A percentile compares a stretch with the other conserved stretches of the same genome.
Conservation (phyloP, 2,797 vertebrate genomes). For the Acridotheres tristis region DNA sequence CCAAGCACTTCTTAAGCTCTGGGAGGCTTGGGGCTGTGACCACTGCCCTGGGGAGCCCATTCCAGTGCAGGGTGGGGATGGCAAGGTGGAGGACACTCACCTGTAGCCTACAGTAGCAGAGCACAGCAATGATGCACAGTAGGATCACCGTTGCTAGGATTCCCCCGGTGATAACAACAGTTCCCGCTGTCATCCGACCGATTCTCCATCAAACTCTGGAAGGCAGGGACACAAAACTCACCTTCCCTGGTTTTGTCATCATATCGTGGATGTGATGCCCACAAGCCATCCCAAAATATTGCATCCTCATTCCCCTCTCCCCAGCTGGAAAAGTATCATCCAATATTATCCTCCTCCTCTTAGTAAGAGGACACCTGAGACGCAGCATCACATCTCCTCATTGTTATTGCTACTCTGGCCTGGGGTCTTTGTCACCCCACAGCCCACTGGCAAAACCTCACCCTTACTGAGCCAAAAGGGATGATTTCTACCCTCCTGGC, state of each 20-base stretch:
- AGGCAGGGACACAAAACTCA: neutral
- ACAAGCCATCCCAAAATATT: neutral
- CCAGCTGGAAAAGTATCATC: neutral
- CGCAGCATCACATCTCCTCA: neutral
- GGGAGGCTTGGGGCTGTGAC: neutral
- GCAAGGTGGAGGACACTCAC: conserved; percentile 62
- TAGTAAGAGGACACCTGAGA: neutral
- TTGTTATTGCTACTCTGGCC: neutral
- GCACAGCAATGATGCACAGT: conserved; percentile 95
- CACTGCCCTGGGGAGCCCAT: neutral
- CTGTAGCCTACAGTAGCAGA: conserved; percentile 99
- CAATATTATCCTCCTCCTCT: neutral
- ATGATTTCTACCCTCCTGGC: neutral
- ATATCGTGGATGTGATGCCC: accelerated
- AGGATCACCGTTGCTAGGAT: conserved; percentile 98
- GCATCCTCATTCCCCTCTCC: neutral
- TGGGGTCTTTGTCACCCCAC: neutral
- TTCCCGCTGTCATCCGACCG: conserved; percentile 99
- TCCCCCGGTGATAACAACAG: conserved; percentile 99
- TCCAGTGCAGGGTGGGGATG: neutral
- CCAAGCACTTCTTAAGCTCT: neutral
- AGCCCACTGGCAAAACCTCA: neutral
- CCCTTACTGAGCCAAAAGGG: neutral
- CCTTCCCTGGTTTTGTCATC: neutral
- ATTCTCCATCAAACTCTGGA: conserved; percentile 95